Evolutionary conservation across 2,797 vertebrate genomes (phyloP).

Genomic region (Emys orbicularis): DNA sequence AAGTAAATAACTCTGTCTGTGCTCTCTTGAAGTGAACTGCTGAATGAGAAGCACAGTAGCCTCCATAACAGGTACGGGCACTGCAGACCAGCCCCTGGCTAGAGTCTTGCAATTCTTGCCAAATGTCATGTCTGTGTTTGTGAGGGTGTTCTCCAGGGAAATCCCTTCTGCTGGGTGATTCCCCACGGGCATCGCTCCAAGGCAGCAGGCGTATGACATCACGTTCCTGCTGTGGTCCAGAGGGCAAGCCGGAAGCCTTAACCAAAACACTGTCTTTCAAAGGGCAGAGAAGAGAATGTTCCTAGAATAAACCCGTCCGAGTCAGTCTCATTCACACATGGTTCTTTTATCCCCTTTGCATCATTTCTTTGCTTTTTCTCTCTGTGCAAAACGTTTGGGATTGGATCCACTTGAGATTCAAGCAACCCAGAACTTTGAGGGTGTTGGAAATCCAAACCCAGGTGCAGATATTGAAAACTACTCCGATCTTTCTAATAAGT

Average conservation of each 20-base stretch:
- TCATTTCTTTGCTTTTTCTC: background rate
- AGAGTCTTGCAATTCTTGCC: background rate
- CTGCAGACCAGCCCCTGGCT: accelerated
- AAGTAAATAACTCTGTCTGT: background rate
- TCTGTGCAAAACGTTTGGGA: background rate
- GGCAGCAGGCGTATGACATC: background rate
- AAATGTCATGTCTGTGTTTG: background rate
- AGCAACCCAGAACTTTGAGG: background rate
- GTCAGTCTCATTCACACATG: background rate
- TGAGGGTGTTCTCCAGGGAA: slow-evolving; percentile 13
- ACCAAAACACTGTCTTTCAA: slow-evolving; percentile 14
- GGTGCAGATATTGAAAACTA: slow-evolving; percentile 6
- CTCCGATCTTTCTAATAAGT: background rate
- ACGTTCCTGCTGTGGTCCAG: background rate
- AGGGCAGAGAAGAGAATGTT: background rate
- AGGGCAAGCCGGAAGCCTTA: background rate
- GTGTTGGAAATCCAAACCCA: background rate
- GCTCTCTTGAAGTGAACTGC: background rate
- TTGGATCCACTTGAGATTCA: background rate
- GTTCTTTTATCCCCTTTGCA: background rate
- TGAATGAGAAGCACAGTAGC: background rate
- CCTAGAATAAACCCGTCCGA: background rate
- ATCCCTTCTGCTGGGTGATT: slow-evolving; percentile 3
- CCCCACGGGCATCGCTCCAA: background rate
- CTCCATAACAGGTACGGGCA: background rate